Conservation (phyloP, 2,113 vertebrate species). For the Aythya baeri region DNA sequence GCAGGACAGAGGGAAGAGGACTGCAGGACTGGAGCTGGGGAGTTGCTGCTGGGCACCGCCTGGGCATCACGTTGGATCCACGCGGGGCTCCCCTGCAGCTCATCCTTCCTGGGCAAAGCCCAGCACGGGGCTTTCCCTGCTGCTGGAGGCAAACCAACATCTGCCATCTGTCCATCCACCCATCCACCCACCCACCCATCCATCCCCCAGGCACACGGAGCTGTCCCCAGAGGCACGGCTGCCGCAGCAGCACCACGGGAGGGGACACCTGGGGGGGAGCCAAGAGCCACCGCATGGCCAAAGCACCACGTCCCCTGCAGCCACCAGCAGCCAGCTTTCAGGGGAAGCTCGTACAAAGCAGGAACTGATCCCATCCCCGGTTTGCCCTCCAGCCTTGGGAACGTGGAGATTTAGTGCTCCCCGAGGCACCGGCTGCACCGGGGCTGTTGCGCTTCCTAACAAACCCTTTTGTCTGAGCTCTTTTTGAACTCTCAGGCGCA, state of each 20-base stretch:
- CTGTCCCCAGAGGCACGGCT: background rate
- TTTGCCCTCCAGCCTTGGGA: background rate
- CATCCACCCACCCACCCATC: accelerated
- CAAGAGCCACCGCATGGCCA: background rate
- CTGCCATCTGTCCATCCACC: too few species aligned
- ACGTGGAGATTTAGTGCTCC: background rate
- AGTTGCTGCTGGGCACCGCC: background rate
- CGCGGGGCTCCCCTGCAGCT: background rate
- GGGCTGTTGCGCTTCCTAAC: background rate
- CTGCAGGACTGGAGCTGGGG: background rate
- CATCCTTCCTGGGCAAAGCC: background rate
- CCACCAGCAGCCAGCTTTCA: background rate
- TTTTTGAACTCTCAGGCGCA: background rate
- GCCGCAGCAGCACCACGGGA: too few species aligned
- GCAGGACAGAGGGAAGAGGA: background rate
- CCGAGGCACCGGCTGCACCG: background rate
- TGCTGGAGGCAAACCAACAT: too few species aligned
- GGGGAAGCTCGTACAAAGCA: accelerated
- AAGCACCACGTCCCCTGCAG: background rate
- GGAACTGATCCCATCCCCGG: background rate
- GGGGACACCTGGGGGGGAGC: background rate
- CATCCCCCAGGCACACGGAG: background rate
- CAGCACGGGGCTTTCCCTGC: background rate
- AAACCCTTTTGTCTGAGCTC: background rate
- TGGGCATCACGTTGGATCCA: background rate